A percentile compares a stretch with the other conserved stretches of the same genome.
Conservation (phyloP, 2,113 vertebrate genomes). For the Illadopsis cleaveri region DNA sequence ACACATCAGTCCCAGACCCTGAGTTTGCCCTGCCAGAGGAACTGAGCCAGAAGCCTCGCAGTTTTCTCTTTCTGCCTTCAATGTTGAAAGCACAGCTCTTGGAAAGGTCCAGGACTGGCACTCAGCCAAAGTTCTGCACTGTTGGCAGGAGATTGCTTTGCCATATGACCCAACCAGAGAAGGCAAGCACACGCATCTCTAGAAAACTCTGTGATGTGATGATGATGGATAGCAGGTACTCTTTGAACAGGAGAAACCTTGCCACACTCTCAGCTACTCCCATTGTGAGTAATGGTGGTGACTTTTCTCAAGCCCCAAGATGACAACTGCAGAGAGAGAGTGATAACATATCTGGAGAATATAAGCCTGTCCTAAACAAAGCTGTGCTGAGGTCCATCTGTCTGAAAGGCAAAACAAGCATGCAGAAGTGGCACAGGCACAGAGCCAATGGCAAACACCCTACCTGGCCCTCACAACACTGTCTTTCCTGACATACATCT, state of each 20-base stretch:
- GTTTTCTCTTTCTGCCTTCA: neutral
- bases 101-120: neutral
- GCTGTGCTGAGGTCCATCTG: conserved; percentile 45
- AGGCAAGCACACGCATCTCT: neutral
- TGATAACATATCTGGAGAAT: neutral
- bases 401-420: conserved; percentile 55
- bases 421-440: conserved; percentile 48
- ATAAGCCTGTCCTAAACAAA: neutral
- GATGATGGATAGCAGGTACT: neutral
- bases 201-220: neutral
- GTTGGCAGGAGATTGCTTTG: neutral
- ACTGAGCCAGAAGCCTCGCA: neutral
- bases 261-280: neutral
- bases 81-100: neutral
- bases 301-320: neutral
- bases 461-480: conserved; percentile 32
- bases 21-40: neutral
- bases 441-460: neutral
- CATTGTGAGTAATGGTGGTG: neutral
- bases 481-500: conserved; percentile 1
- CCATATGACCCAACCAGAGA: neutral
- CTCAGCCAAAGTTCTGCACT: neutral
- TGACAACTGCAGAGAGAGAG: neutral
- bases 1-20: neutral
- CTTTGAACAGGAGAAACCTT: neutral